phyloP scores from a whole-genome alignment of 2,888 invertebrate genomes.

The Leptura quadrifasciata region DNA sequence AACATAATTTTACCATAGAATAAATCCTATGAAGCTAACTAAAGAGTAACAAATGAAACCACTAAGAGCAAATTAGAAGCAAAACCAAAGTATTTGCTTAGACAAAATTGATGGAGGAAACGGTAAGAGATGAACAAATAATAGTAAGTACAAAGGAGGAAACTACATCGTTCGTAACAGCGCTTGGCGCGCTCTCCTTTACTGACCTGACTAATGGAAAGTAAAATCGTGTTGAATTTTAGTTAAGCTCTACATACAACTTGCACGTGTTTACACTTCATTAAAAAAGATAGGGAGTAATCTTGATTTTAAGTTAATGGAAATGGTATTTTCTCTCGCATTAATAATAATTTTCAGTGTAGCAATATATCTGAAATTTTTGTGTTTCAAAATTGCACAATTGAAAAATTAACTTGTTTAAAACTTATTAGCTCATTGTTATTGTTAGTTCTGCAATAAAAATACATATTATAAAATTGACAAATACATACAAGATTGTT shows the following conservation, averaged over 20 bases:
- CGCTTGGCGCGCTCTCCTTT: neutral
- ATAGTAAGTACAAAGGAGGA: constrained; percentile 7
- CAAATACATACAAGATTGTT: too few relatives aligned
- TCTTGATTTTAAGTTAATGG: neutral
- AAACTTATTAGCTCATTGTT: too few relatives aligned
- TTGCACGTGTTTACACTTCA: neutral
- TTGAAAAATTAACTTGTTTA: too few relatives aligned
- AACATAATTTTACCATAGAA: neutral
- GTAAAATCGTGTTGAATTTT: constrained; percentile 4
- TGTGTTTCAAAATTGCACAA: too few relatives aligned
- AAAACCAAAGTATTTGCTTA: neutral
- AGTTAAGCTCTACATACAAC: constrained; percentile 1
- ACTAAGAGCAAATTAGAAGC: neutral
- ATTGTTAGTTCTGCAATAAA: too few relatives aligned
- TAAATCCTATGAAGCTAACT: neutral
- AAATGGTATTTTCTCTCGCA: neutral
- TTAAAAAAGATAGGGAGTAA: neutral
- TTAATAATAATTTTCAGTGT: too few relatives aligned
- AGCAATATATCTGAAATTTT: too few relatives aligned
- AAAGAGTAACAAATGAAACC: neutral
- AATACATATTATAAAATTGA: too few relatives aligned
- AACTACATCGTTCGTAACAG: neutral
- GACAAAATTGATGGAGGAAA: constrained; percentile 2
- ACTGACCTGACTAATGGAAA: neutral
- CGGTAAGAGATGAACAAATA: constrained; percentile 7